A percentile compares a stretch with the other conserved stretches of the same genome.
These are phyloP conservation scores for Hyperopisus bebe DNA, from an alignment of 2,113 vertebrate genomes.

Conservation along the genomic window DNA sequence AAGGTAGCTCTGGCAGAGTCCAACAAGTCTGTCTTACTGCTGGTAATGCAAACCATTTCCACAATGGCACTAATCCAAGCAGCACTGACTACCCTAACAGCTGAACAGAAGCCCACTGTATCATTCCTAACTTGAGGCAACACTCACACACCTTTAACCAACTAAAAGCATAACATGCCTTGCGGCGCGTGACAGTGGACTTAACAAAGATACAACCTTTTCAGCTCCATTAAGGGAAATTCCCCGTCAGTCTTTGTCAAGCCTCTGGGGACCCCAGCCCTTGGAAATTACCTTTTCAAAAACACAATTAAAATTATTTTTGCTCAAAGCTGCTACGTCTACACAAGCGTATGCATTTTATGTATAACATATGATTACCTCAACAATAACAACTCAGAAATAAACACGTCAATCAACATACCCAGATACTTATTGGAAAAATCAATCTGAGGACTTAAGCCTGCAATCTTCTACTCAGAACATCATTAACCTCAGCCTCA, in stretches of 20 bases:
- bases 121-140: not conserved
- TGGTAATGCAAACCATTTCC: not conserved
- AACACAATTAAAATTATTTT: not conserved
- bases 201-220: not conserved
- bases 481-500: not conserved
- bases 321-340: not conserved
- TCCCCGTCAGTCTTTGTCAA: not conserved
- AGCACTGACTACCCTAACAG: not conserved
- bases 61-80: not conserved
- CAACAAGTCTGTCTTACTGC: too few species aligned
- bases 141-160: not conserved
- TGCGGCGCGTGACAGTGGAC: not conserved
- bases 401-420: not conserved
- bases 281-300: not conserved
- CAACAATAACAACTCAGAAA: not conserved
- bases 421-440: not conserved
- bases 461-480: not conserved
- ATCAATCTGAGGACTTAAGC: not conserved
- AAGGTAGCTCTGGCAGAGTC: too few species aligned
- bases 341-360: not conserved
- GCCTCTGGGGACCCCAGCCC: not conserved
- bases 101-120: not conserved
- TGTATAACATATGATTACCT: not conserved
- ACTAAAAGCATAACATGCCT: not conserved
- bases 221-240: not conserved